Evolutionary conservation across 2,888 invertebrate genomes (phyloP), one percentile per base, ranked within the genome.

Genomic region (Cylloceria caligata): DNA sequence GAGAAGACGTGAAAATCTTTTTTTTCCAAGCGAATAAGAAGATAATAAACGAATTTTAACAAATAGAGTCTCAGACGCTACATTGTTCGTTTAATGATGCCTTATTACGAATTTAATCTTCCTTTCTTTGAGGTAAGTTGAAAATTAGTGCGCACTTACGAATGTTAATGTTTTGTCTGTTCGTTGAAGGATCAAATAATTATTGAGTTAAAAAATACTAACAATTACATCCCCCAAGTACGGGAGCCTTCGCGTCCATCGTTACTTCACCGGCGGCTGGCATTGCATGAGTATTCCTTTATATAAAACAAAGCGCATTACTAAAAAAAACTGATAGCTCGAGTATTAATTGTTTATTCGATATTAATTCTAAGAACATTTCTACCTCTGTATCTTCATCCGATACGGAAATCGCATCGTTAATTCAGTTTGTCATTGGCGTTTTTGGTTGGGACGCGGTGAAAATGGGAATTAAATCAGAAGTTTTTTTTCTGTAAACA

Each of bases 11-110:
- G 21, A 68, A 52, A 21, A 68, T 69, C n/a, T 39, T 69, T 69
- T 69, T 39, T 69, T 34, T 34, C 30, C 36, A 24, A 52, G 68
- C 3, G n/a, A 68, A 52, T 30, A 36, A 69, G 24, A 69, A 68
- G 39, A 52, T 34, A 68, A 68, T 68, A 68, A 68, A 68, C 36
- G 68, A 52, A 52, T 52, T 68, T 68, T 52, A 52, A 49, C 19
- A 52, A 68, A 68, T 21, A 21, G 11, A 34, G 30, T 60, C 16
- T 52, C 36, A 34, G 36, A 49, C 1, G 36, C 9, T 30, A 45
- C 9, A 55, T 27, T 55, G 11, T 55, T 30, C 19, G 36, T 36
- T 60, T 60, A 16, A 34, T 36, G 19, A 60, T 60, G 30, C 60
- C 60, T 57, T 30, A 27, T 30, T 57, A 7, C 6, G 30, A 2